Evolutionary conservation across 2,797 vertebrate species (phyloP).

Genomic region (Notolepis coatsorum): DNA sequence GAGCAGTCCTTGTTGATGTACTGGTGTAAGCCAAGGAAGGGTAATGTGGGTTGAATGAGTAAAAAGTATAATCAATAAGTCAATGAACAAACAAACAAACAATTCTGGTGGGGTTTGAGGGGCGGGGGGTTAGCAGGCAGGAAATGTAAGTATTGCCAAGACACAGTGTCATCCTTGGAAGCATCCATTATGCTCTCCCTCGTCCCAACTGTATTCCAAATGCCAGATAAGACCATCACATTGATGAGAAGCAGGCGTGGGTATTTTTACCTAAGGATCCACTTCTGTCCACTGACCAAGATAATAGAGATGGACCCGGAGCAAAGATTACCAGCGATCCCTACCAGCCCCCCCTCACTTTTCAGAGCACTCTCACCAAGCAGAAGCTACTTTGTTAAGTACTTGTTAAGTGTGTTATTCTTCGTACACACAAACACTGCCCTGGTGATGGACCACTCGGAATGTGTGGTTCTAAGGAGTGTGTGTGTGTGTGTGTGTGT

Average conservation of each 20-base stretch:
- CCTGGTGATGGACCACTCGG: constrained; percentile 55
- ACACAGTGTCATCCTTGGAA: constrained; percentile 8
- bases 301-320: constrained; percentile 80
- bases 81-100: too few relatives aligned
- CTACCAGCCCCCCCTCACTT: constrained; percentile 57
- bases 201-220: constrained; percentile 68
- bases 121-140: too few relatives aligned
- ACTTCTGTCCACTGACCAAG: constrained; percentile 81
- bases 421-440: constrained; percentile 67
- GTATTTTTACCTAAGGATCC: constrained; percentile 84
- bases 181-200: constrained; percentile 30
- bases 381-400: constrained; percentile 83
- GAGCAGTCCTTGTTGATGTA: too few relatives aligned
- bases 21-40: too few relatives aligned
- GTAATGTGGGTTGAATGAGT: too few relatives aligned
- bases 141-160: too few relatives aligned
- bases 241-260: constrained; percentile 81
- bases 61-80: too few relatives aligned
- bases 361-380: constrained; percentile 61
- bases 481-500: too few relatives aligned
- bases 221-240: constrained; percentile 77
- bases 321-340: constrained; percentile 69
- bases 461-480: constrained; percentile 49
- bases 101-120: too few relatives aligned
- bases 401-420: constrained; percentile 78